Conservation (phyloP, 2,888 invertebrate genomes). For the Agrilus cyanescens region DNA sequence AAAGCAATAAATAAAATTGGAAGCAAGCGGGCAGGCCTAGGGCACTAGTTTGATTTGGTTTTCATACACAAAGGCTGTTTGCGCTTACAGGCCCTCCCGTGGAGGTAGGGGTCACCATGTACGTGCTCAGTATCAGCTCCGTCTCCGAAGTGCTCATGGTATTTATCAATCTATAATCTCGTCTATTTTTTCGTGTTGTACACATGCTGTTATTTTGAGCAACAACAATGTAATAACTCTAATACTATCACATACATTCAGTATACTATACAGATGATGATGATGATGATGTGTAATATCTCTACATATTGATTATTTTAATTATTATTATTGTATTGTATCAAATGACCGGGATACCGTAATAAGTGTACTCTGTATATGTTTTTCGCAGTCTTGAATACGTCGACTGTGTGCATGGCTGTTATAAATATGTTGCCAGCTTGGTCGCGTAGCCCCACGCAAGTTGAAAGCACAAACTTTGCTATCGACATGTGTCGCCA, state of each 20-base stretch:
- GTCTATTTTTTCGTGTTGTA: conserved; percentile 19
- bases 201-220: conserved; percentile 14
- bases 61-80: conserved; percentile 21
- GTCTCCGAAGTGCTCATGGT: conserved; percentile 98
- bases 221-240: conserved; percentile 11
- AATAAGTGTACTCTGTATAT: conserved; percentile 25
- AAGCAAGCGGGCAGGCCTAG: conserved; percentile 31
- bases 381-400: conserved; percentile 44
- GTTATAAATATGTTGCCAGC: conserved; percentile 29
- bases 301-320: too few relatives aligned
- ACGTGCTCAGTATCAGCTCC: conserved; percentile 96
- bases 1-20: conserved; percentile 26
- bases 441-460: conserved; percentile 19
- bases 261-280: too few relatives aligned
- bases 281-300: too few relatives aligned
- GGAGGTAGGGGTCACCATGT: conserved; percentile 95
- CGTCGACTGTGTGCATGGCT: conserved; percentile 49
- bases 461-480: conserved; percentile 3
- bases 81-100: conserved; percentile 84
- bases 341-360: neutral
- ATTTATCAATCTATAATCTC: conserved; percentile 27
- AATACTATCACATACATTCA: conserved; percentile 1
- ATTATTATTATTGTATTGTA: too few relatives aligned
- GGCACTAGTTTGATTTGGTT: conserved; percentile 30
- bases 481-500: too few relatives aligned